Evolutionary conservation across 2,888 invertebrate species (phyloP), one percentile per base, ranked within the genome.

Genomic region (Clusia tigrina): DNA sequence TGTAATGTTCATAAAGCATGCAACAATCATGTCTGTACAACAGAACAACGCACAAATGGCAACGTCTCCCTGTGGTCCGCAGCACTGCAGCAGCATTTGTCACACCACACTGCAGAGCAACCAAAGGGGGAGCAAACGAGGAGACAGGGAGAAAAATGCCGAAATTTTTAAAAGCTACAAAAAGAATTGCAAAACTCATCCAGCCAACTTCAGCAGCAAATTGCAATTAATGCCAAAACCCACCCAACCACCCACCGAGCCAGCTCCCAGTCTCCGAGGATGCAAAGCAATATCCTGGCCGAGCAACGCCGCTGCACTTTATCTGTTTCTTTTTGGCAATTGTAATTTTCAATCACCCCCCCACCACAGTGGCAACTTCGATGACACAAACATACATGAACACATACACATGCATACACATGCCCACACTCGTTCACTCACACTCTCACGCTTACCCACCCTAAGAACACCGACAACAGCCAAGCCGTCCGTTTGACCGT

Each of bases 1-100:
- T 74, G 74, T 77, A 74, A 74, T 76, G 75, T 74, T 72, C 77
- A 74, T 76, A 77, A 76, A 74, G 54, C 5, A 48, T 22, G n/a
- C 10, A n/a, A 17, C 42, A 48, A 48, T 20, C 48, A 48, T 48
- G 48, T 48, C 22, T 48, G 48, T 22, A 48, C 22, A 48, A 48
- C 48, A 22, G 20, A 22, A 20, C 22, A 9, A 12, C 32, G 32
- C 6, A 6, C 12, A 6, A 32, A 6, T 32, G 32, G 6, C 6
- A 32, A 32, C 12, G 32, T 12, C 32, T 32, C 32, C n/a, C n/a
- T n/a, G n/a, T n/a, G n/a, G n/a, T n/a, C n/a, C n/a, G n/a, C n/a
- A n/a, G n/a, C n/a, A n/a, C n/a, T n/a, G n/a, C n/a, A n/a, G n/a
- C n/a, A 42, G 42, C 42, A 42, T 6, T 9, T n/a, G 42, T 10